Base-by-base conservation (phyloP, 2,113 vertebrate genomes). In the Chroicocephalus ridibundus region DNA sequence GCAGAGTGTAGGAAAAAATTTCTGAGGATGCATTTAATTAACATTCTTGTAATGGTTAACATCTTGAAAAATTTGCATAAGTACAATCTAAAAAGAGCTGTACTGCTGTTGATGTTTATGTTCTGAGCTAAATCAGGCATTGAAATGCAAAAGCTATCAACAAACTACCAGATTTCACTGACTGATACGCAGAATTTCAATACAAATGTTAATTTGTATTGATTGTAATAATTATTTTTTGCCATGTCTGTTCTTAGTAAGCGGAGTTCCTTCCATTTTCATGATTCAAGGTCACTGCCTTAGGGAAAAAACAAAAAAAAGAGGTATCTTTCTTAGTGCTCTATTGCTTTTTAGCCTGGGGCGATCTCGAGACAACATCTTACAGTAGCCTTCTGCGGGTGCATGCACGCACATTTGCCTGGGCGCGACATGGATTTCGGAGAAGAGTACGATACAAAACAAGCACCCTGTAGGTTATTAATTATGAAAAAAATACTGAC, bases 341-440 rank as follows among this genome's bases (percentile, higher is more conserved):
- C 31, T 47, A 6, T 25, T 29, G 11, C 5, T 69, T 60, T 77
- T 38, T 31, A 70, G 12, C 71, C 60, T 32, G 26, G 3, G 18
- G 14, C 0, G 0, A 36, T 10, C 38, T 74, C 36, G 70, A 61
- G 52, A 34, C 1, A 1, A 70, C 54, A 17, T 13, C 80, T 66
- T 60, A 57, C 4, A 61, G 54, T 18, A 44, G 54, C 25, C 21
- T 74, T 57, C 64, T 81, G 46, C 2, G 11, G 31, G 36, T 51
- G 27, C 0, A 0, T 44, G 83, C 6, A 1, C 3, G 10, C 13
- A 77, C 3, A 3, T 74, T 57, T 84, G 38, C 60, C 26, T 42
- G 55, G 19, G 16, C 25, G 31, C 3, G 5, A 65, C 18, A 54
- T 1, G 18, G 20, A 57, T 52, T 68, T 79, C 1, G 1, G 29